Conservation (phyloP, 1,140 invertebrate genomes). For the Drosophila erecta region DNA sequence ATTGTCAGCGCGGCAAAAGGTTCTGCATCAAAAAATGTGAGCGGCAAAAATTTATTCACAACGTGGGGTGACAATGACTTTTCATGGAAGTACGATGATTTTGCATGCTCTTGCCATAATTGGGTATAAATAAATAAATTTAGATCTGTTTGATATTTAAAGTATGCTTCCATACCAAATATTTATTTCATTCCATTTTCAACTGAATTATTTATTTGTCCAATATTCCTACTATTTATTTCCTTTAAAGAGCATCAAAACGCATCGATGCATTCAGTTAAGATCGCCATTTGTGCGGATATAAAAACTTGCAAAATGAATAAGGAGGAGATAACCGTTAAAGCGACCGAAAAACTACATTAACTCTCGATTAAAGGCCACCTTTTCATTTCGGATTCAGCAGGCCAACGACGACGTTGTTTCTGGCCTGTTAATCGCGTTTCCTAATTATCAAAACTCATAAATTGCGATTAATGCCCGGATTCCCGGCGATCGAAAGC, state of each 20-base stretch:
- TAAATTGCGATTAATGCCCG: slow-evolving; percentile 55
- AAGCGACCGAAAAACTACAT: slow-evolving; percentile 38
- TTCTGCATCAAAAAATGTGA: too few relatives aligned
- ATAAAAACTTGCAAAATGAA: background rate
- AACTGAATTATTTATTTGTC: too few relatives aligned
- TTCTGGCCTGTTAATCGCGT: slow-evolving; percentile 57
- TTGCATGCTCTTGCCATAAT: background rate
- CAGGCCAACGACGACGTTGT: slow-evolving; percentile 28
- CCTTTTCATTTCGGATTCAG: slow-evolving; percentile 1
- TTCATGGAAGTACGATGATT: background rate
- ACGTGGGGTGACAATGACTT: slow-evolving; percentile 3
- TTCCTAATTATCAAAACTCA: slow-evolving; percentile 74
- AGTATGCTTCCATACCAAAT: background rate
- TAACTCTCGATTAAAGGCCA: slow-evolving; percentile 21
- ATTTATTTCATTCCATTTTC: too few relatives aligned
- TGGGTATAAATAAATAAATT: too few relatives aligned
- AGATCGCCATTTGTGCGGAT: background rate
- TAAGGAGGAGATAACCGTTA: slow-evolving; percentile 13
- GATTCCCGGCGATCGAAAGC: slow-evolving; percentile 28
- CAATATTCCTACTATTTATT: too few relatives aligned
- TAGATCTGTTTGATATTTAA: background rate
- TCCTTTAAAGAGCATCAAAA: background rate
- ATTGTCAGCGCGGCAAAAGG: slow-evolving; percentile 56
- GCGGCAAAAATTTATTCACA: background rate
- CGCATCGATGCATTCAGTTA: too few relatives aligned